Conservation (phyloP, 2,888 invertebrate genomes). For the Ypsolopha sequella region DNA sequence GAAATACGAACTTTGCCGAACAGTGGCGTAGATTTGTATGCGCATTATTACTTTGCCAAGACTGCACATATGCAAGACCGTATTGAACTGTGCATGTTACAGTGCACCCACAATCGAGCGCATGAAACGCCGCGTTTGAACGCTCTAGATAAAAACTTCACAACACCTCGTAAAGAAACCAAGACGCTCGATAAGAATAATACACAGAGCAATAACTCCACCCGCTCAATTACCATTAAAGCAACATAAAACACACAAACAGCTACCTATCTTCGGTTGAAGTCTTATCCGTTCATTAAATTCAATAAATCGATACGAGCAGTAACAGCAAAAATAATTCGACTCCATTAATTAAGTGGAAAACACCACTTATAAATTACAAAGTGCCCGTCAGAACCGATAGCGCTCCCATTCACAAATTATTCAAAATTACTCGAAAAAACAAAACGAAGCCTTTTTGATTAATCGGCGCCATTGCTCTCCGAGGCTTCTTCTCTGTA, state of each 20-base stretch:
- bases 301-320: constrained; percentile 23
- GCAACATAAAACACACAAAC: constrained; percentile 24
- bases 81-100: too few species aligned
- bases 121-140: not conserved
- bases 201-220: constrained; percentile 1
- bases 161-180: too few species aligned
- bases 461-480: constrained; percentile 43
- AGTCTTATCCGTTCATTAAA: constrained; percentile 21
- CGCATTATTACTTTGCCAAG: too few species aligned
- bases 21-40: too few species aligned
- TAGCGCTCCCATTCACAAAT: constrained; percentile 51
- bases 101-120: not conserved
- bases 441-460: constrained; percentile 37
- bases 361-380: constrained; percentile 44
- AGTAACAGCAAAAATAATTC: constrained; percentile 23
- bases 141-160: too few species aligned
- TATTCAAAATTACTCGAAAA: constrained; percentile 48
- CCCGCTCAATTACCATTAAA: constrained; percentile 10
- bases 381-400: constrained; percentile 24
- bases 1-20: too few species aligned
- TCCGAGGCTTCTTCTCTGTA: constrained; percentile 21
- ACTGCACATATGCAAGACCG: too few species aligned
- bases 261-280: constrained; percentile 1
- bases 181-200: too few species aligned
- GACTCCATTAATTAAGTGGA: constrained; percentile 40